Conservation (phyloP, 2,113 vertebrate genomes). For the Pitta sordida region DNA sequence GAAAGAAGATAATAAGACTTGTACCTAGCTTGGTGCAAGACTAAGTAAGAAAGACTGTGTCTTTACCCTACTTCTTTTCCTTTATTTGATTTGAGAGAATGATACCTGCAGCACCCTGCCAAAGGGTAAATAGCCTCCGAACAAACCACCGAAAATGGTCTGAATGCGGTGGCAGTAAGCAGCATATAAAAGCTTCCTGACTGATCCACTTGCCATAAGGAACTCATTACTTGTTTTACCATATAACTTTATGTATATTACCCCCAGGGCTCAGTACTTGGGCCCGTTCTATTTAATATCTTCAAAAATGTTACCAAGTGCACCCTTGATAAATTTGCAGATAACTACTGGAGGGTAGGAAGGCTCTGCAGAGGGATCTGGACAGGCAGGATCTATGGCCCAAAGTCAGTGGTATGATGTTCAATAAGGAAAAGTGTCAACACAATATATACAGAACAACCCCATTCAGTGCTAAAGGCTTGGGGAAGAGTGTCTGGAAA, state of each 20-base stretch:
- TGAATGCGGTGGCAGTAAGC: background rate
- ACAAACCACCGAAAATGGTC: background rate
- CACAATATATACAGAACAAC: background rate
- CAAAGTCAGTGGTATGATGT: background rate
- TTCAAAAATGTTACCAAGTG: background rate
- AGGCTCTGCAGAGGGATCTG: background rate
- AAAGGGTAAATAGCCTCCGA: background rate
- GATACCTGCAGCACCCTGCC: background rate
- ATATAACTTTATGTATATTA: rapidly evolving
- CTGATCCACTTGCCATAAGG: background rate
- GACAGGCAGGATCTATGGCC: background rate
- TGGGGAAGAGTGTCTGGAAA: too few species aligned
- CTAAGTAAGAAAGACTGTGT: background rate
- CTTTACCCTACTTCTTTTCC: background rate
- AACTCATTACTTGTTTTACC: background rate
- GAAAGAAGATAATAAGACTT: background rate
- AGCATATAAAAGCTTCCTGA: background rate
- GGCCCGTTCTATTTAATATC: background rate
- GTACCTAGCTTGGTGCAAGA: background rate
- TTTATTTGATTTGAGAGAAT: background rate
- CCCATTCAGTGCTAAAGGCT: background rate
- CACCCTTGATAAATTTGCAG: background rate
- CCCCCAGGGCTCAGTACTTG: background rate
- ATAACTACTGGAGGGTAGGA: background rate
- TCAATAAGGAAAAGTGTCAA: background rate